Evolutionary conservation across 2,797 vertebrate genomes (phyloP).

Genomic region (Mormyrus hasselquistii): DNA sequence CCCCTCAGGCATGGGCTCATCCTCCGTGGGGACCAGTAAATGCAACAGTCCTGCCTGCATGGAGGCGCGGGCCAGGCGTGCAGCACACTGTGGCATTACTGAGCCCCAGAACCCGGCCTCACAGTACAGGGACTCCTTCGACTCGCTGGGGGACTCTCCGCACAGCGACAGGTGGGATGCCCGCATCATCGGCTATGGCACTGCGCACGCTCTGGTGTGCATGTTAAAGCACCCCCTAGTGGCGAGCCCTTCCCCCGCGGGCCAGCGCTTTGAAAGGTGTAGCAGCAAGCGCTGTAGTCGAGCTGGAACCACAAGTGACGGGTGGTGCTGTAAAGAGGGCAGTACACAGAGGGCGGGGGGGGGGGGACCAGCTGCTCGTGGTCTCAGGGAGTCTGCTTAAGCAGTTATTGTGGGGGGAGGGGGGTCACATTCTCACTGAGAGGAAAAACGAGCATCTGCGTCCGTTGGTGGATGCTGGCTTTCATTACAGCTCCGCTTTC

Average conservation of each 20-base stretch:
- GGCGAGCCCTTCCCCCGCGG: not conserved
- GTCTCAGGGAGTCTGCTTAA: not conserved
- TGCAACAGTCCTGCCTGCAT: slow-evolving; percentile 94
- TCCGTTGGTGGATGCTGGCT: not conserved
- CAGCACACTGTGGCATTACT: slow-evolving; percentile 73
- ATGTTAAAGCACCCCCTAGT: not conserved
- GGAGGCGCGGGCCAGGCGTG: slow-evolving; percentile 75
- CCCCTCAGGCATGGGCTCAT: slow-evolving; percentile 87
- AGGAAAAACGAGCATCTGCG: not conserved
- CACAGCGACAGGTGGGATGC: slow-evolving; percentile 86
- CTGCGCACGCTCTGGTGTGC: not conserved
- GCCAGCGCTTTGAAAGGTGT: slow-evolving; percentile 5
- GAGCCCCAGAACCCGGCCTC: slow-evolving; percentile 62
- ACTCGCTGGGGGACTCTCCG: slow-evolving; percentile 88
- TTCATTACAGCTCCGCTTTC: not conserved
- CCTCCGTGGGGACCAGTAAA: slow-evolving; percentile 92
- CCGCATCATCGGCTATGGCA: not conserved
- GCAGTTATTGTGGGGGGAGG: not conserved
- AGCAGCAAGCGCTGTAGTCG: not conserved
- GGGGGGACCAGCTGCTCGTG: not conserved
- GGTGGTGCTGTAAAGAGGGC: not conserved
- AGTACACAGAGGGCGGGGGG: not conserved
- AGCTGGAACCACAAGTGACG: not conserved
- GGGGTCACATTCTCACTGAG: not conserved
- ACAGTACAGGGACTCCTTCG: slow-evolving; percentile 86